Base-by-base conservation (phyloP, 2,797 vertebrate species). In the Enteromius fasciolatus region DNA sequence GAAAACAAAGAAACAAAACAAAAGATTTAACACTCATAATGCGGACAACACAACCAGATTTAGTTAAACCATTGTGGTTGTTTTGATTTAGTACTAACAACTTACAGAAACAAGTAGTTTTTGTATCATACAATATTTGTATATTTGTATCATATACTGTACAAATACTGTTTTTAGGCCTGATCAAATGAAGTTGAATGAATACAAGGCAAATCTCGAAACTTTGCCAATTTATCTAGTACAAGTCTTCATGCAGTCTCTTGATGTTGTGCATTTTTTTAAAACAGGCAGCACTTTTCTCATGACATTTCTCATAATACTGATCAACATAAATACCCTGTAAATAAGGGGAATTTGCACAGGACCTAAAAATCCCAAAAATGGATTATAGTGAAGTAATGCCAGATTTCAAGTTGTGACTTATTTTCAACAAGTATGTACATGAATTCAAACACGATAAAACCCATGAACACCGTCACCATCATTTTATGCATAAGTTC, bases 11-110 rank as follows among this genome's bases (percentile, higher is more conserved):
- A 82, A 81, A 84, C 28, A 80, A 33, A 67, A 80, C 15, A 82
- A 41, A 78, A 20, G 76, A 84, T 77, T 83, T 76, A n/a, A 81
- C 33, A 76, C 78, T 76, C 17, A 75, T 61, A 74, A 83, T 46
- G 28, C 44, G 33, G 74, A 84, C 68, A 66, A 46, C 41, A 64
- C 44, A 64, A 33, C 28, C 41, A 76, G 46, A 90, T 91, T 88
- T 89, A 88, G 88, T 92, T 89, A 87, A 85, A 87, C 90, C 84
- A 87, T 90, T 41, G 36, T 18, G n/a, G 52, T 59, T 59, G 52
- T 59, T 75, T 59, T 75, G 31, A 2, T 23, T 39, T 57, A 54
- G 28, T 54, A 57, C 72, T 39, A 57, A 57, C 12, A 39, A 59
- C 7, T 39, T 54, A 15, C 4, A 50, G 46, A 31, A 74, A 54